Conservation (phyloP, 2,797 vertebrate genomes). For the Hippopotamyrus pictus region DNA sequence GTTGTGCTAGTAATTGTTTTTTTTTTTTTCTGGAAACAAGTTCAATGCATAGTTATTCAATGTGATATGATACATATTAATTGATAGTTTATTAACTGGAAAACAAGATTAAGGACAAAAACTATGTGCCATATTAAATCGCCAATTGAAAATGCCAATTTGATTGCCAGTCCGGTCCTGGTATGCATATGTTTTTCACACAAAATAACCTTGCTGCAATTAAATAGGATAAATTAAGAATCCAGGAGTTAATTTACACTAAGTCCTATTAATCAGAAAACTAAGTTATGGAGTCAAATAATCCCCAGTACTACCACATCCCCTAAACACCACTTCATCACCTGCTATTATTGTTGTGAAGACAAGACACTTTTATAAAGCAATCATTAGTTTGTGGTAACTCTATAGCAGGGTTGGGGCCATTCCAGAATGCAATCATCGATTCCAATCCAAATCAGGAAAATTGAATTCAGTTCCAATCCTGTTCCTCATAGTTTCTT, state of each 20-base stretch:
- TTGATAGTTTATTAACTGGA: background rate
- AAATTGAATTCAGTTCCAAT: no score
- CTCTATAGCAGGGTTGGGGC: no score
- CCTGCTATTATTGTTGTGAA: background rate
- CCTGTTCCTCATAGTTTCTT: no score
- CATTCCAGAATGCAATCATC: no score
- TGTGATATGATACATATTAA: background rate
- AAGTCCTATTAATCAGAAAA: background rate
- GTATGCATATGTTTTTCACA: background rate
- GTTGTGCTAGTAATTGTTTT: constrained; percentile 23
- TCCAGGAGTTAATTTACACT: background rate
- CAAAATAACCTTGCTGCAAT: background rate
- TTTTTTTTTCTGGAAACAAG: background rate
- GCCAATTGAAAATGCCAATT: background rate
- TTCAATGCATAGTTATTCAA: background rate
- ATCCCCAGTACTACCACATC: background rate
- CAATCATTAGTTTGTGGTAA: background rate
- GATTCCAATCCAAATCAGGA: no score
- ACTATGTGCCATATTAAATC: background rate
- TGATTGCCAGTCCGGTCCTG: background rate
- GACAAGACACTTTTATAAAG: background rate
- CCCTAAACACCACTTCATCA: background rate
- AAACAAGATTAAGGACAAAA: background rate
- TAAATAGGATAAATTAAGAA: background rate
- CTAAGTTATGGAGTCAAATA: background rate